Percentiles rank a stretch among this genome's conserved stretches.
Evolutionary conservation across 2,888 invertebrate genomes (phyloP).

Genomic region (Neocrepidodera transversa): DNA sequence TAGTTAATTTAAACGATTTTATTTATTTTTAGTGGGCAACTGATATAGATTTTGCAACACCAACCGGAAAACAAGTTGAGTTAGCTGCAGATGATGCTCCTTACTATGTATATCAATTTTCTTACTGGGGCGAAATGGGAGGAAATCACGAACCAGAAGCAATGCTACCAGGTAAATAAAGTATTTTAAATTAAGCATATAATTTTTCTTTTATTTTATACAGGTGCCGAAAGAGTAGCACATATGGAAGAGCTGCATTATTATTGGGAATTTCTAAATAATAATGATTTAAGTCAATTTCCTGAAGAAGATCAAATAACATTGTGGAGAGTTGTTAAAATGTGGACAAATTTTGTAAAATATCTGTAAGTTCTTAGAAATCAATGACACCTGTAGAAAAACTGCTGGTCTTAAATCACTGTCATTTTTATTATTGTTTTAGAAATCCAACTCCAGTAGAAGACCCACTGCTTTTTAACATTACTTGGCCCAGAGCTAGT

Average conservation of each 20-base stretch:
- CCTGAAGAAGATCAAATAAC: slow-evolving; percentile 17
- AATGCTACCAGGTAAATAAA: slow-evolving; percentile 11
- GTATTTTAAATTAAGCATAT: not conserved
- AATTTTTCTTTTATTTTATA: not conserved
- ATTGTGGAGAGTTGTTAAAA: slow-evolving; percentile 7
- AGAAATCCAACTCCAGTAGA: slow-evolving; percentile 28
- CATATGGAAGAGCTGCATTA: slow-evolving; percentile 27
- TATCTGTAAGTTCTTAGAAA: slow-evolving; percentile 23
- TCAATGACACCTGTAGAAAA: too few species aligned
- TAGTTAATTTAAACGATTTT: too few species aligned
- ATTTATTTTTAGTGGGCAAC: slow-evolving; percentile 18
- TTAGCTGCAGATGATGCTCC: slow-evolving; percentile 6
- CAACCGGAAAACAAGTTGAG: slow-evolving; percentile 24
- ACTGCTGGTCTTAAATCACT: too few species aligned
- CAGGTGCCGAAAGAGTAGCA: slow-evolving; percentile 24
- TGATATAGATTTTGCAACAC: slow-evolving; percentile 21
- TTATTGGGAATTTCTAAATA: slow-evolving; percentile 20
- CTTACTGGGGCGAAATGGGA: slow-evolving; percentile 24
- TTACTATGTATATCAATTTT: slow-evolving; percentile 25
- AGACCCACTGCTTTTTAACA: slow-evolving; percentile 14
- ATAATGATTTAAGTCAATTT: slow-evolving; percentile 16
- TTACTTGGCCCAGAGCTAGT: slow-evolving; percentile 22
- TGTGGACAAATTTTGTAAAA: slow-evolving; percentile 28
- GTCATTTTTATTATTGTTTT: too few species aligned
- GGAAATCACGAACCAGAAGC: slow-evolving; percentile 5